These are phyloP conservation scores for Panthera uncia DNA, from an alignment of 2,113 vertebrate genomes.

Conservation along the genomic window DNA sequence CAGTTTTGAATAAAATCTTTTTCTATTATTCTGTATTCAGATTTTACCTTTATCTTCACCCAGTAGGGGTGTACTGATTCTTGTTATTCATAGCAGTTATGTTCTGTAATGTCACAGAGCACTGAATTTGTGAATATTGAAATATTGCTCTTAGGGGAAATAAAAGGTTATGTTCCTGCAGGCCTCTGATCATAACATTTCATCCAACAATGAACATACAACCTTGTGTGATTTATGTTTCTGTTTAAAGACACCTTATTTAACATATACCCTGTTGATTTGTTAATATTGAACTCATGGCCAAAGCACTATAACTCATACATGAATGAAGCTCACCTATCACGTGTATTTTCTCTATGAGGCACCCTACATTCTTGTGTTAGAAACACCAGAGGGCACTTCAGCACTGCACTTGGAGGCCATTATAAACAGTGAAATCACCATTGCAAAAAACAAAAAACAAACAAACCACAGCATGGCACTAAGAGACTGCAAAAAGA, in stretches of 20 bases:
- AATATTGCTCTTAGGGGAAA: background rate
- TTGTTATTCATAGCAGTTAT: background rate
- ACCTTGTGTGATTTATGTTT: background rate
- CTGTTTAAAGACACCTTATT: background rate
- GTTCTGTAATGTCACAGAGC: background rate
- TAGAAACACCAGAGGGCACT: background rate
- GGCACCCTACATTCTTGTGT: background rate
- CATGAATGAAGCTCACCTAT: background rate
- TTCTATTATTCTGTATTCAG: background rate
- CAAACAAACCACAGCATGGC: background rate
- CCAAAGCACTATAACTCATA: background rate
- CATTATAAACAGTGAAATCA: background rate
- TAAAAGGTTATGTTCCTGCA: background rate
- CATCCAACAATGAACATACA: background rate
- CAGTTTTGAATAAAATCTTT: background rate
- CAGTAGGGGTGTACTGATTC: background rate
- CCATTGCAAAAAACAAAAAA: background rate
- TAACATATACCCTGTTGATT: background rate
- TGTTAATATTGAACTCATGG: background rate
- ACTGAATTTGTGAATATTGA: constrained; percentile 13
- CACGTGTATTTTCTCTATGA: background rate
- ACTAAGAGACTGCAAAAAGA: background rate
- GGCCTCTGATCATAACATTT: background rate
- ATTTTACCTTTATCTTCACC: background rate
- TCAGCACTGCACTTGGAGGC: background rate